A percentile compares a stretch with the other conserved stretches of the same genome.
Evolutionary conservation across 2,888 invertebrate species (phyloP).

Genomic region (Phaonia tiefii): DNA sequence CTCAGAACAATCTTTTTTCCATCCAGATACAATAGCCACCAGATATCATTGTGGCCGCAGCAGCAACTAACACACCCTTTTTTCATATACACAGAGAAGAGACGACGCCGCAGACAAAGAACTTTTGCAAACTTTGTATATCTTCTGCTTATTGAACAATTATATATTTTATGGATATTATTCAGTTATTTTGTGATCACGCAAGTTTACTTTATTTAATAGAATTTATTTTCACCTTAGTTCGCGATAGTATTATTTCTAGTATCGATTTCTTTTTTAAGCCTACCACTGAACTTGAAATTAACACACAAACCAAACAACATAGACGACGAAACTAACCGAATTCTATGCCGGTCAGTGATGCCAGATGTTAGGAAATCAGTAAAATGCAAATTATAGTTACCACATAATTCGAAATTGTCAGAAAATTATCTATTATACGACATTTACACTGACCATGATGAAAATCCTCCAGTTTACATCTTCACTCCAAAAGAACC

Average conservation of each 20-base stretch:
- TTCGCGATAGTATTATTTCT: conserved; percentile 52
- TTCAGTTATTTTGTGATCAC: neutral
- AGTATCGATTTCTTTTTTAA: conserved; percentile 60
- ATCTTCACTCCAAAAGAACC: no score
- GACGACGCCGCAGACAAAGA: conserved; percentile 65
- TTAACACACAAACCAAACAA: conserved; percentile 48
- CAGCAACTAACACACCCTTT: conserved; percentile 64
- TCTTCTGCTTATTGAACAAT: no score
- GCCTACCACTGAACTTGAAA: conserved; percentile 64
- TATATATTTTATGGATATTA: neutral
- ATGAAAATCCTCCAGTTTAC: no score
- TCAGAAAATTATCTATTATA: no score
- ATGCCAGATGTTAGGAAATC: no score
- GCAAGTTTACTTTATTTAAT: conserved; percentile 37
- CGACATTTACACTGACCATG: no score
- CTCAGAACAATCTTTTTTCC: conserved; percentile 3
- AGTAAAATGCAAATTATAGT: no score
- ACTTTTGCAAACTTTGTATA: conserved; percentile 34
- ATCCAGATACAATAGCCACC: neutral
- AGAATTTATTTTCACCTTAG: conserved; percentile 62
- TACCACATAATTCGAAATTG: no score
- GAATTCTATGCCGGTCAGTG: conserved; percentile 54
- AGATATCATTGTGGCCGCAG: neutral
- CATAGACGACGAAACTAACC: conserved; percentile 14
- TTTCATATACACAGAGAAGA: conserved; percentile 51